A percentile compares a stretch with the other conserved stretches of the same genome.
Conservation (phyloP, 2,888 invertebrate genomes). For the Stictocephala bisonia region DNA sequence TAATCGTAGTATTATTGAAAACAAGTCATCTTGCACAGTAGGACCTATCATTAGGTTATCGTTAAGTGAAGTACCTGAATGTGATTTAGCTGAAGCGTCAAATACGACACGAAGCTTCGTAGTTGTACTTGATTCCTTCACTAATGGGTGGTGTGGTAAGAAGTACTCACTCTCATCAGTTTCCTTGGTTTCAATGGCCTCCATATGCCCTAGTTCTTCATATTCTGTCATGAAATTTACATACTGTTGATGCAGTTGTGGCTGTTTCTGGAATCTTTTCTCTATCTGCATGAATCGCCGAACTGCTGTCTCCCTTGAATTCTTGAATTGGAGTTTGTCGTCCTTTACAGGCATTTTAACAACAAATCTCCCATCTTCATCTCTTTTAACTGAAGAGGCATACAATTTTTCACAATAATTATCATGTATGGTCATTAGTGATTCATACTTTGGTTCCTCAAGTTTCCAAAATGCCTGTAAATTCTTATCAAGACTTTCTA, state of each 20-base stretch:
- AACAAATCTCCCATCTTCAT: neutral
- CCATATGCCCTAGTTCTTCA: constrained; percentile 54
- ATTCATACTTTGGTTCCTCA: neutral
- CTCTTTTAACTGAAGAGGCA: neutral
- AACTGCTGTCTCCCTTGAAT: constrained; percentile 43
- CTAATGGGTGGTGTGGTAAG: constrained; percentile 60
- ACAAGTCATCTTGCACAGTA: constrained; percentile 48
- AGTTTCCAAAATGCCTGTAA: constrained; percentile 10
- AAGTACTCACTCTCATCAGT: constrained; percentile 51
- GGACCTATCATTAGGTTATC: constrained; percentile 48
- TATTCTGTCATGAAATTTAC: constrained; percentile 53
- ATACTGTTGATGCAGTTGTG: constrained; percentile 40
- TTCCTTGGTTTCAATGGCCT: constrained; percentile 17
- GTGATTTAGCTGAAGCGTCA: no score
- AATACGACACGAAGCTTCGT: constrained; percentile 59
- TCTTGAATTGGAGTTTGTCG: constrained; percentile 31
- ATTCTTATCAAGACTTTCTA: neutral
- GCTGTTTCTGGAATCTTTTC: constrained; percentile 12
- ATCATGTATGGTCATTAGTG: neutral
- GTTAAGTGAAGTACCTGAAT: constrained; percentile 51
- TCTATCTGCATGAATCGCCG: constrained; percentile 43
- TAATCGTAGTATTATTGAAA: constrained; percentile 44
- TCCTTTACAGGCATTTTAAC: constrained; percentile 41
- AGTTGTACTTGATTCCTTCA: constrained; percentile 55
- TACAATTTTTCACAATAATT: constrained; percentile 9